A percentile compares a stretch with the other conserved stretches of the same genome.
These are phyloP conservation scores for Dendrolimus houi DNA, from an alignment of 2,888 invertebrate genomes.

Conservation along the genomic window DNA sequence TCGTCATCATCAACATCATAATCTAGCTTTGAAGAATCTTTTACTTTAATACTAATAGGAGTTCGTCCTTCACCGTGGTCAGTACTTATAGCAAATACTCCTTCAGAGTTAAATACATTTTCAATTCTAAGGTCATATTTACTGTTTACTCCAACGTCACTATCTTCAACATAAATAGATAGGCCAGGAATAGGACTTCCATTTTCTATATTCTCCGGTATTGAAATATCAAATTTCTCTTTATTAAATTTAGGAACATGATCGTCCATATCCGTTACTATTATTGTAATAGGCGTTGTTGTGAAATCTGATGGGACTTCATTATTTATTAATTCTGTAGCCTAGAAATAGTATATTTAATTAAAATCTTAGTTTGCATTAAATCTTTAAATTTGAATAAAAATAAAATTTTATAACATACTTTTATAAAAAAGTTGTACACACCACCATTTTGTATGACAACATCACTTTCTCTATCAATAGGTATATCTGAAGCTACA, in stretches of 20 bases:
- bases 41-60: slow-evolving; percentile 83
- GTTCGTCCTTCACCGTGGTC: slow-evolving; percentile 82
- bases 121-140: slow-evolving; percentile 79
- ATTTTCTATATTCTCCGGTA: slow-evolving; percentile 85
- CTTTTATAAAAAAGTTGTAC: slow-evolving; percentile 81
- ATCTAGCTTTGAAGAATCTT: slow-evolving; percentile 80
- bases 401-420: slow-evolving; percentile 16
- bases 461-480: slow-evolving; percentile 85
- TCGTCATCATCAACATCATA: slow-evolving; percentile 80
- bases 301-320: slow-evolving; percentile 82
- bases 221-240: slow-evolving; percentile 79
- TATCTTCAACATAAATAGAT: slow-evolving; percentile 83
- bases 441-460: slow-evolving; percentile 87
- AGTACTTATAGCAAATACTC: slow-evolving; percentile 80
- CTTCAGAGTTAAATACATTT: slow-evolving; percentile 76
- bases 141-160: slow-evolving; percentile 84
- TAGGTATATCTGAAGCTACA: slow-evolving; percentile 78
- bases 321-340: slow-evolving; percentile 84
- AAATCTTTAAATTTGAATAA: too few species aligned
- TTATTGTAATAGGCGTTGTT: slow-evolving; percentile 82
- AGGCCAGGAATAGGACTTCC: slow-evolving; percentile 83
- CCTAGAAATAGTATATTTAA: slow-evolving; percentile 45
- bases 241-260: slow-evolving; percentile 84
- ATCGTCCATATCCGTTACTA: slow-evolving; percentile 87
- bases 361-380: too few species aligned